These are phyloP conservation scores for Digitonthophagus gazella DNA, from an alignment of 2,888 invertebrate genomes.

Conservation along the genomic window DNA sequence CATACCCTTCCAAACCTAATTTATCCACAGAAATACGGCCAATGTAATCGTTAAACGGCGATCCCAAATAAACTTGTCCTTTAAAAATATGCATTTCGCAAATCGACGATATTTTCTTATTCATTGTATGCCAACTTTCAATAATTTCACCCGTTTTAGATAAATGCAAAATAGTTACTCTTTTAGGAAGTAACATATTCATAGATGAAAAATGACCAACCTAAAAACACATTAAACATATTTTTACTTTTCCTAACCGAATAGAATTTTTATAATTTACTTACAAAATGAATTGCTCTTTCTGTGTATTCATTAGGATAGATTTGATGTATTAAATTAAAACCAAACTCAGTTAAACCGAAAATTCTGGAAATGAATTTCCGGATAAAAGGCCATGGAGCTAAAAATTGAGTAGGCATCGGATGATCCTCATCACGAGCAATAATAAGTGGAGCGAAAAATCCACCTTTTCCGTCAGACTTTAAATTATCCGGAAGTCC, in stretches of 20 bases:
- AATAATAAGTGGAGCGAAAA: slow-evolving; percentile 62
- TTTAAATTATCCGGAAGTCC: slow-evolving; percentile 68
- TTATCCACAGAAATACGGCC: slow-evolving; percentile 62
- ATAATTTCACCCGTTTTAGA: slow-evolving; percentile 72
- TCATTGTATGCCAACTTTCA: slow-evolving; percentile 64
- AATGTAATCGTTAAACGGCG: slow-evolving; percentile 66
- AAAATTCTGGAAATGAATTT: slow-evolving; percentile 64
- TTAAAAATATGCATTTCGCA: slow-evolving; percentile 68
- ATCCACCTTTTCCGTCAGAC: slow-evolving; percentile 60
- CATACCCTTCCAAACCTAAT: slow-evolving; percentile 46
- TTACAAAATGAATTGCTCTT: slow-evolving; percentile 61
- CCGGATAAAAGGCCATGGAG: slow-evolving; percentile 63
- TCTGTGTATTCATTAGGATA: slow-evolving; percentile 67
- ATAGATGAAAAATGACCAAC: slow-evolving; percentile 64
- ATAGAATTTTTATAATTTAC: too few relatives aligned
- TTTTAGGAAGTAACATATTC: slow-evolving; percentile 45
- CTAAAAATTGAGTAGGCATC: slow-evolving; percentile 54
- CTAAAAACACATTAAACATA: slow-evolving; percentile 44
- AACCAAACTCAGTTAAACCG: slow-evolving; percentile 61
- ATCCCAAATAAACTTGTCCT: slow-evolving; percentile 65
- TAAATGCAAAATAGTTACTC: slow-evolving; percentile 62
- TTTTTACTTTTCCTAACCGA: too few relatives aligned
- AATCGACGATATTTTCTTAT: slow-evolving; percentile 55
- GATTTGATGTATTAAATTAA: slow-evolving; percentile 60
- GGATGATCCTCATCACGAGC: slow-evolving; percentile 60